Base-by-base conservation (phyloP, 2,888 invertebrate species). In the Eurois occulta region DNA sequence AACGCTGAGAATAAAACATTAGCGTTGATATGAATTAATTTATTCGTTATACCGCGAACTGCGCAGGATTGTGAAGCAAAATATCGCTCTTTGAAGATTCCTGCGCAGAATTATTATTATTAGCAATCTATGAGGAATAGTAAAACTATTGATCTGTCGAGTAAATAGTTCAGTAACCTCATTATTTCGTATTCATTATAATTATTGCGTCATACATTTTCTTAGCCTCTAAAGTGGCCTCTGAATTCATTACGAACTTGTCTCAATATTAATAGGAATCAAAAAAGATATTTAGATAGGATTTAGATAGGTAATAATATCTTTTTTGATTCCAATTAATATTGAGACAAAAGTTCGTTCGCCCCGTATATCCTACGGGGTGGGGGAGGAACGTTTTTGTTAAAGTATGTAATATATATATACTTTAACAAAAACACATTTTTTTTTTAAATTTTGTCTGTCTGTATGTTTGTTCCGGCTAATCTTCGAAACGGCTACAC, bases 121-220 rank as follows among this genome's bases (percentile, higher is more conserved):
- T 43, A 48, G 48, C 18, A 43, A 48, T 55, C n/a, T 18, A 43
- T 43, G 13, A 55, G 11, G 41, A 62, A 78, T 64, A 38, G 2
- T 43, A n/a, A 48, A 48, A 6, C 46, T 52, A 81, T 46, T 68
- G 62, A 16, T 46, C 10, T 46, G 18, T 48, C 48, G 10, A 65
- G n/a, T 69, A 48, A 74, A 74, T 74, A 75, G 81, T 81, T 80
- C 78, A 80, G 72, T 80, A 58, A 78, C 55, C 81, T 48, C 60
- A 74, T 66, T 43, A 71, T 46, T 72, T 55, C 16, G 32, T n/a
- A 48, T 46, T 80, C 21, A 18, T 52, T 80, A 41, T 18, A 52
- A 81, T 43, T 55, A 67, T 75, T 46, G 62, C 43, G 62, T 72
- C 38, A 75, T 64, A 8, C 21, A 41, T 67, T 82, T 21, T 52